Percentiles rank a stretch among this genome's conserved stretches.
Conservation (phyloP, 30 jellyfish, hydroid and myxozoan genomes). For the Aurelia sp. region DNA sequence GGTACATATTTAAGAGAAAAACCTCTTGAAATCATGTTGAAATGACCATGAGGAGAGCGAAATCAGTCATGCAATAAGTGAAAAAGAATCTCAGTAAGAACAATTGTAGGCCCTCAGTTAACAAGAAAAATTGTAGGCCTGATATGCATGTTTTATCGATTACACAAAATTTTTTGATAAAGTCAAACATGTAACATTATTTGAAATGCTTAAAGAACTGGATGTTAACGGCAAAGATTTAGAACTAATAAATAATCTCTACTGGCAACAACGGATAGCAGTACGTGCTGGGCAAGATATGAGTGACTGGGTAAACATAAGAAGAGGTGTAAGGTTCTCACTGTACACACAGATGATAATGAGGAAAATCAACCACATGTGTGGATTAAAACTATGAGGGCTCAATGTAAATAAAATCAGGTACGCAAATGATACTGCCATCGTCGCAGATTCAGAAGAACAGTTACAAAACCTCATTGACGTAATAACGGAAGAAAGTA, state of each 20-base stretch:
- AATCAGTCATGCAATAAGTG: too few species aligned
- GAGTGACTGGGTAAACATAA: conserved; percentile 73
- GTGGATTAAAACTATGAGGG: not conserved
- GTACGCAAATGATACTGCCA: conserved; percentile 59
- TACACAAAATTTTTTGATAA: too few species aligned
- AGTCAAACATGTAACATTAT: too few species aligned
- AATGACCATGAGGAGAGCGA: too few species aligned
- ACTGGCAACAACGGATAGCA: conserved; percentile 67
- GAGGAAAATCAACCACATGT: not conserved
- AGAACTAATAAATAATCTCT: conserved; percentile 52
- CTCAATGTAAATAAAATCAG: conserved; percentile 24
- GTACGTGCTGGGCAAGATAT: conserved; percentile 57
- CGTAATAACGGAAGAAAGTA: conserved; percentile 33
- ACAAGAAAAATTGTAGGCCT: too few species aligned
- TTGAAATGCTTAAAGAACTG: too few species aligned
- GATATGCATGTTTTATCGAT: too few species aligned
- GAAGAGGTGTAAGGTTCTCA: conserved; percentile 58
- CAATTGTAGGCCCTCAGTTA: too few species aligned
- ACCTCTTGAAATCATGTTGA: too few species aligned
- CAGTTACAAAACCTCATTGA: conserved; percentile 39
- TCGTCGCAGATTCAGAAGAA: conserved; percentile 41
- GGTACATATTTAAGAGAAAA: too few species aligned
- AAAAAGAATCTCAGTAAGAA: too few species aligned
- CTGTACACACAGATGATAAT: not conserved
- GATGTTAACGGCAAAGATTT: conserved; percentile 63